Evolutionary conservation across 1,140 invertebrate species (phyloP).

Genomic region (Achatina immaculata): DNA sequence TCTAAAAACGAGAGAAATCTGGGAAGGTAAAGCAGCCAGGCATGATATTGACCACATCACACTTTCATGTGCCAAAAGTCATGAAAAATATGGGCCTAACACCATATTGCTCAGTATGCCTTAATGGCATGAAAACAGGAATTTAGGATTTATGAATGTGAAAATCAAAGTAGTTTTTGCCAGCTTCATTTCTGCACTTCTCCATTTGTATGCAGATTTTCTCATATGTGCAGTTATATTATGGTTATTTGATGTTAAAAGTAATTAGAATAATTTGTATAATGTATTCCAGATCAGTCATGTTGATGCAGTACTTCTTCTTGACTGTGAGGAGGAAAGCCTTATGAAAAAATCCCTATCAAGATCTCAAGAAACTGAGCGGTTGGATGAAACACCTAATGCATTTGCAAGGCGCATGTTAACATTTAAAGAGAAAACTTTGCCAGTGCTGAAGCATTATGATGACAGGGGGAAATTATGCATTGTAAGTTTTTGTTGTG

Average conservation of each 20-base stretch:
- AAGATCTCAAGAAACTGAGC: constrained; percentile 70
- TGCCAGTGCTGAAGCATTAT: constrained; percentile 87
- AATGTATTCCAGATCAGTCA: constrained; percentile 56
- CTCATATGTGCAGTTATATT: neutral
- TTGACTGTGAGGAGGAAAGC: constrained; percentile 66
- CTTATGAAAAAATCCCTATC: constrained; percentile 54
- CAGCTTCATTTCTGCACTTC: no score
- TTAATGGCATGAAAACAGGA: no score
- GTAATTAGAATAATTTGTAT: no score
- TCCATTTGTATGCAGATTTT: no score
- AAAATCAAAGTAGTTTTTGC: no score
- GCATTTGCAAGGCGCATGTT: constrained; percentile 85
- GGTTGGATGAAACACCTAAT: constrained; percentile 86
- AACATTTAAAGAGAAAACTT: constrained; percentile 85
- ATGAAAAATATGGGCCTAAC: no score
- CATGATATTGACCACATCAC: no score
- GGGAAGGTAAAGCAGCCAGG: no score
- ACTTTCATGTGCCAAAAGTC: no score
- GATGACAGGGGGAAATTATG: constrained; percentile 77
- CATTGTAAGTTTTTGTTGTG: constrained; percentile 53
- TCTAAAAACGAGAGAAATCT: no score
- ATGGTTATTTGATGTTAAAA: neutral
- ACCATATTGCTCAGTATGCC: no score
- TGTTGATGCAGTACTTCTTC: constrained; percentile 61
- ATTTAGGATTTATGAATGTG: no score